Evolutionary conservation across 2,113 vertebrate species (phyloP).

Genomic region (Chaenogobius annularis): DNA sequence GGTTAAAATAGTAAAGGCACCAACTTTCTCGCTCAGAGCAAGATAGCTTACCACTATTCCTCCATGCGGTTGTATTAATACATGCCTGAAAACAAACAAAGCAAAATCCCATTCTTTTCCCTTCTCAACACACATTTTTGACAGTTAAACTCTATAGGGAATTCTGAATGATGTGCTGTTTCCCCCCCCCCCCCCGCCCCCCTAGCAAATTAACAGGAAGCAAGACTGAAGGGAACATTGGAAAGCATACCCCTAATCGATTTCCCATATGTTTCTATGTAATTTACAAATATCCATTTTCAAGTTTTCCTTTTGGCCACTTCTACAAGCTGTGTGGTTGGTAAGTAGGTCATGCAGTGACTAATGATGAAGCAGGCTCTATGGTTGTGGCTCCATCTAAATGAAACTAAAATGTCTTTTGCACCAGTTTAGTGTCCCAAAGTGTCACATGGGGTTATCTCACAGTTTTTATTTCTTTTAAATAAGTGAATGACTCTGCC

Average conservation of each 20-base stretch:
- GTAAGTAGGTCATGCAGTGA: constrained; percentile 45
- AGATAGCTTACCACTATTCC: not conserved
- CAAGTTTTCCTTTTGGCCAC: not conserved
- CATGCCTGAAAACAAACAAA: not conserved
- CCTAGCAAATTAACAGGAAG: no score
- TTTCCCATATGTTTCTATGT: not conserved
- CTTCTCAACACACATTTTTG: not conserved
- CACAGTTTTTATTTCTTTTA: no score
- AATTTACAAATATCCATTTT: not conserved
- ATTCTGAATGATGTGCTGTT: not conserved
- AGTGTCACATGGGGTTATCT: no score
- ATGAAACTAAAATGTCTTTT: no score
- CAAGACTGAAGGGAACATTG: not conserved
- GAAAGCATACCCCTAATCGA: not conserved
- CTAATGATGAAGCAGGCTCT: constrained; percentile 30
- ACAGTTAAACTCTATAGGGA: not conserved
- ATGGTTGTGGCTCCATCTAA: not conserved
- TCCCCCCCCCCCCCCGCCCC: no score
- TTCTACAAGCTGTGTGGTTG: not conserved
- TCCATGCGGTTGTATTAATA: not conserved
- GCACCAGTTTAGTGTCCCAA: no score
- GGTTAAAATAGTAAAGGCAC: no score
- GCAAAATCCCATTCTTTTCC: not conserved
- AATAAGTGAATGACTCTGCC: no score
- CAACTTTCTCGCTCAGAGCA: no score